Evolutionary conservation across 2,113 vertebrate genomes (phyloP), one percentile per base, ranked within the genome.

Genomic region (Puntigrus tetrazona): DNA sequence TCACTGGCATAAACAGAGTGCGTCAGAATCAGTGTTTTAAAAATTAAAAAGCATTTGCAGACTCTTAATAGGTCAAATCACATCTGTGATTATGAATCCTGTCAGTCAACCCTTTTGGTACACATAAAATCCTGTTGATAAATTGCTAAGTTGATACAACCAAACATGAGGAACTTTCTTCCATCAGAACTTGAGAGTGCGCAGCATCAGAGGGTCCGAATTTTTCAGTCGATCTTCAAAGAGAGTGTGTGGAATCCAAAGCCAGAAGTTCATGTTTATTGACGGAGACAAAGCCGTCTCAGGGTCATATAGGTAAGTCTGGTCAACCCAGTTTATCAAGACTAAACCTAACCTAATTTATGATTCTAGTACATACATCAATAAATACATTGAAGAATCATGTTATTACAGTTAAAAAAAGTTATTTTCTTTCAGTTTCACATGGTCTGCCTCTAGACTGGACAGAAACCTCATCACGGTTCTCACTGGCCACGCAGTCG

Each of bases 231-330:
- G 95, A 1, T 96, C 96, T 0, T 95, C 95, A 78, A 96, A 93
- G 78, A 97, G 92, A 84, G 95, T 99, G 90, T 95, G 90, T 85
- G 97, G 97, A 0, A 92, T 87, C 57, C 88, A 97, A 88, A 95
- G 95, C 67, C 97, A 99, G 93, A 96, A 97, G 91, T 99, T 99
- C 93, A 97, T 99, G 96, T 97, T 98, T 8, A 93, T 98, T 86
- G 97, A 99, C 0, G 97, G 98, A 80, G 97, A 98, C 91, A 94
- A 96, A 88, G 95, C 97, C 0, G 91, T 96, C 82, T 97, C 96
- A 0, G 97, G 98, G 7, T 99, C 97, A 4, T 99, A 98, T 95
- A 97, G 97, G 98, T 99, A 88, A 78, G 89, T 29, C 43, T 72
- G 29, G 52, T 72, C 10, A 82, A 43, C 5, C 22, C 5, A 52